These are phyloP conservation scores for Tetraneura akinire DNA, from an alignment of 1,140 invertebrate genomes.

Conservation along the genomic window DNA sequence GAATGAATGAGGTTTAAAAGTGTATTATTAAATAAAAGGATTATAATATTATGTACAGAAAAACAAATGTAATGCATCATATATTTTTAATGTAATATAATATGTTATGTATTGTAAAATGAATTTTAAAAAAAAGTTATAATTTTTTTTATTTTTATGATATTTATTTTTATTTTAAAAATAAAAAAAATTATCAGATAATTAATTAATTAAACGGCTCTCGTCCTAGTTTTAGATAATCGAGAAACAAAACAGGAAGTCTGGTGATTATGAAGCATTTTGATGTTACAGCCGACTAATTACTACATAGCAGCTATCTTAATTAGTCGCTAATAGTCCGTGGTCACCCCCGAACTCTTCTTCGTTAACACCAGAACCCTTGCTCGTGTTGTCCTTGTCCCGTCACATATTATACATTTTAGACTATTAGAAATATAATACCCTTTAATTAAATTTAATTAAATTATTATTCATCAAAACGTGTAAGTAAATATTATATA, in stretches of 20 bases:
- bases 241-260: conserved; percentile 32
- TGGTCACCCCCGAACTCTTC: neutral
- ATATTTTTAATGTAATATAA: too few species aligned
- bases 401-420: neutral
- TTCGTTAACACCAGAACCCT: neutral
- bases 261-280: conserved; percentile 35
- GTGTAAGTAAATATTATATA: neutral
- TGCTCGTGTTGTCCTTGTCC: neutral
- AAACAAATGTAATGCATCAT: too few species aligned
- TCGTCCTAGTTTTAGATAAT: conserved; percentile 4
- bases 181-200: too few species aligned
- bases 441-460: neutral
- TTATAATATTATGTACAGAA: too few species aligned
- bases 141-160: too few species aligned
- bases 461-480: neutral
- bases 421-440: neutral
- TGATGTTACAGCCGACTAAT: conserved; percentile 44
- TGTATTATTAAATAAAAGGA: too few species aligned
- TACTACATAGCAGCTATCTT: conserved; percentile 30
- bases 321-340: conserved; percentile 44
- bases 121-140: too few species aligned
- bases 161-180: too few species aligned
- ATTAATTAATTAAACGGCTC: conserved; percentile 38
- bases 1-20: too few species aligned
- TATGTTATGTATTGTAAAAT: too few species aligned